A percentile compares a stretch with the other conserved stretches of the same genome.
These are phyloP conservation scores for Agelaius phoeniceus DNA, from an alignment of 2,113 vertebrate species.

Conservation along the genomic window DNA sequence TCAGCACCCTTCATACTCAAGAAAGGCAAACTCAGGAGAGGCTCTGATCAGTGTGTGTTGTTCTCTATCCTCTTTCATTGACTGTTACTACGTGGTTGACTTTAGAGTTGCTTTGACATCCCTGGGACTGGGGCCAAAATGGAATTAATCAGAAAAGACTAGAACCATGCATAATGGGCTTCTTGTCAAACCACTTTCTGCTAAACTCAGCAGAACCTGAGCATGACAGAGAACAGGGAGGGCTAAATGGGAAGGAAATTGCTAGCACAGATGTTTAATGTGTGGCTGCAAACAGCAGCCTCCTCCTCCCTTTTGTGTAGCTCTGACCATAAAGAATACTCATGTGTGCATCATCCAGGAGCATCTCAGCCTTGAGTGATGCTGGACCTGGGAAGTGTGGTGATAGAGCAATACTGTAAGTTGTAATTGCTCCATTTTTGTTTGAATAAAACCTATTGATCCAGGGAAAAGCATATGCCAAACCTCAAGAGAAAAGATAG, in stretches of 20 bases:
- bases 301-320: background rate
- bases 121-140: background rate
- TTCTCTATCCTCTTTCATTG: background rate
- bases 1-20: background rate
- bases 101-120: background rate
- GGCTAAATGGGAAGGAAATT: conserved; percentile 32
- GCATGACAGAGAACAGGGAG: background rate
- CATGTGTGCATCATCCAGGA: background rate
- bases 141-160: conserved; percentile 22
- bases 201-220: conserved; percentile 42
- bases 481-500: conserved; percentile 5
- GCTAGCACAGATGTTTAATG: conserved; percentile 13
- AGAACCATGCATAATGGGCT: conserved; percentile 1
- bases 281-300: conserved; percentile 1
- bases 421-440: conserved; percentile 27
- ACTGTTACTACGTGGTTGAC: background rate
- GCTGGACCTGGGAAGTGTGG: background rate
- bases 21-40: background rate
- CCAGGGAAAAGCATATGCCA: conserved; percentile 14
- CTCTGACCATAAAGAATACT: background rate
- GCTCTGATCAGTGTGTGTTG: background rate
- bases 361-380: background rate
- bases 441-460: conserved; percentile 61
- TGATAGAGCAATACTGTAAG: background rate
- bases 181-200: conserved; percentile 15